phyloP scores from a whole-genome alignment of 2,797 vertebrate species.

The Orientallactaga sibirica region DNA sequence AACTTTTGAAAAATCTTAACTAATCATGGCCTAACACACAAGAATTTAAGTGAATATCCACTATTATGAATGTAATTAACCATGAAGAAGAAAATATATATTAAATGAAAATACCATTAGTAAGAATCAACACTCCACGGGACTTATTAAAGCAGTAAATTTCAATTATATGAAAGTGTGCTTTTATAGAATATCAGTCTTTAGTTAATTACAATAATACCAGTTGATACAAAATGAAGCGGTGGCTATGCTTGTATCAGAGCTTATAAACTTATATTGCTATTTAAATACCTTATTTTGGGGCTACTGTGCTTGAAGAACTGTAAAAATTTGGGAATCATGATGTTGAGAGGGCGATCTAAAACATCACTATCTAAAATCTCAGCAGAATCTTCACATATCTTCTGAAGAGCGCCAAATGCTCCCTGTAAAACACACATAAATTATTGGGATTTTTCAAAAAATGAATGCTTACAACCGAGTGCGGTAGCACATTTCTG shows the following conservation, averaged over 20 bases:
- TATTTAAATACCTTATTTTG: slow-evolving; percentile 93
- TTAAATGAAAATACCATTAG: not conserved
- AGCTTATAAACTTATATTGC: not conserved
- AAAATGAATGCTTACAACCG: not conserved
- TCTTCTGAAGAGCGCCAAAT: slow-evolving; percentile 98
- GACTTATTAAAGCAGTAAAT: slow-evolving; percentile 2
- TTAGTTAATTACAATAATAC: slow-evolving; percentile 7
- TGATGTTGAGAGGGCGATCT: slow-evolving; percentile 97
- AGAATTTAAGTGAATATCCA: not conserved
- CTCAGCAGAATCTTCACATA: slow-evolving; percentile 98
- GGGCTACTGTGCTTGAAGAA: slow-evolving; percentile 99
- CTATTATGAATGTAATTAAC: slow-evolving; percentile 7
- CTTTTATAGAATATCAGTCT: not conserved
- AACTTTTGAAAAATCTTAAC: not conserved
- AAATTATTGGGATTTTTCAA: slow-evolving; percentile 47
- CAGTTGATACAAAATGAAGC: not conserved
- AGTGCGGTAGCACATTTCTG: not conserved
- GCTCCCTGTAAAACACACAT: slow-evolving; percentile 90
- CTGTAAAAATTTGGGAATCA: slow-evolving; percentile 99
- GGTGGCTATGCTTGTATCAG: not conserved
- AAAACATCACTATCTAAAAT: slow-evolving; percentile 98
- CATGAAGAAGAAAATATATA: not conserved
- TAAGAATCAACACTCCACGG: not conserved
- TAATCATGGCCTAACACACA: slow-evolving; percentile 5
- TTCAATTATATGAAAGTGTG: not conserved